A percentile compares a stretch with the other conserved stretches of the same genome.
Conservation (phyloP, 2,797 vertebrate species). For the Paratrypauchen microcephalus region DNA sequence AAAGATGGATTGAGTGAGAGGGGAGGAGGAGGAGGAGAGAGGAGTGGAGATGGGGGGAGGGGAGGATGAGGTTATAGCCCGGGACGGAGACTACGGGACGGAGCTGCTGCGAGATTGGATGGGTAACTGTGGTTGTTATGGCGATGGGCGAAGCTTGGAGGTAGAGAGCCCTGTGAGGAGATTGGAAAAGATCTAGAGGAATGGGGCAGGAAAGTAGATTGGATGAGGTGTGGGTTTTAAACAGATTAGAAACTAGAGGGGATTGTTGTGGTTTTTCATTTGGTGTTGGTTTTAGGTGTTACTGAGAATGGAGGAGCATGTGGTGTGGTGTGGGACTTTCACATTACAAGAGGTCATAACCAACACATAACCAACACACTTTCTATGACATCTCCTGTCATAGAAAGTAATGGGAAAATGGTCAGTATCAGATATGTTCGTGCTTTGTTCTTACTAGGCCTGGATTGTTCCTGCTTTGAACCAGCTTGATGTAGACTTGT, state of each 20-base stretch:
- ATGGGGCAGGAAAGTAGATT: constrained; percentile 32
- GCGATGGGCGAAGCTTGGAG: constrained; percentile 17
- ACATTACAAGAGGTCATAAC: background rate
- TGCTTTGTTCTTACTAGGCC: background rate
- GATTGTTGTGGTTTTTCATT: constrained; percentile 50
- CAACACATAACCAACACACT: no score
- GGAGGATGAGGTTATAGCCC: constrained; percentile 51
- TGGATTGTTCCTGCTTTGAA: background rate
- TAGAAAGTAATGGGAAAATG: constrained; percentile 35
- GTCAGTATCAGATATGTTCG: constrained; percentile 33
- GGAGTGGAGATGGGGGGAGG: background rate
- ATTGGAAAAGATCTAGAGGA: constrained; percentile 26
- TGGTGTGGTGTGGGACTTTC: constrained; percentile 1
- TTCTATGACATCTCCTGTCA: no score
- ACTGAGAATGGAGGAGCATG: constrained; percentile 3
- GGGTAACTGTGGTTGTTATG: constrained; percentile 43
- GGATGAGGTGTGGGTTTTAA: constrained; percentile 50
- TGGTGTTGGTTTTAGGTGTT: constrained; percentile 32
- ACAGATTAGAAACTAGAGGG: constrained; percentile 39
- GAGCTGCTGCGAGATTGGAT: constrained; percentile 12
- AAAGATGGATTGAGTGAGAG: constrained; percentile 50
- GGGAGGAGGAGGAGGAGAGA: background rate
- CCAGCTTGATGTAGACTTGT: background rate
- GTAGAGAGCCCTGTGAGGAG: constrained; percentile 16
- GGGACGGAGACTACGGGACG: constrained; percentile 1